Evolutionary conservation across 35 echinoderm and acorn worm species (phyloP).

Genomic region (Nesometra sesokonis): DNA sequence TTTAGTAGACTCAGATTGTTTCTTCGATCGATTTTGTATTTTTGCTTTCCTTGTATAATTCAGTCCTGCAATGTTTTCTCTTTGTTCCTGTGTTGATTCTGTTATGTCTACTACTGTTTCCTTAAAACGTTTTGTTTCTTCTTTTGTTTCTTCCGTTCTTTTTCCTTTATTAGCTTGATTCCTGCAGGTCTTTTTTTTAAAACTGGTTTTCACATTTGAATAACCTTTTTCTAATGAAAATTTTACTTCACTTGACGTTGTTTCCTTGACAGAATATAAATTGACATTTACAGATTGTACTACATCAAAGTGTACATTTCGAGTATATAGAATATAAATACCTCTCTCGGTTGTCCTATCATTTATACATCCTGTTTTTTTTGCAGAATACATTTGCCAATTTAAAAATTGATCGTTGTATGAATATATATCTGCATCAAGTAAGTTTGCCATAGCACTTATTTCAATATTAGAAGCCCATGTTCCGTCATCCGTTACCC

Average conservation of each 20-base stretch:
- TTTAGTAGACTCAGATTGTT: neutral
- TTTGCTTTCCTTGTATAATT: neutral
- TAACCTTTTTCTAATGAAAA: neutral
- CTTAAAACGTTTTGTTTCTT: neutral
- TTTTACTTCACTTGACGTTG: neutral
- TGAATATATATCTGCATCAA: conserved; percentile 21
- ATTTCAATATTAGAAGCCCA: conserved; percentile 5
- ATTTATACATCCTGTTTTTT: neutral
- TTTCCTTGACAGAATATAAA: neutral
- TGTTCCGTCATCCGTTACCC: conserved; percentile 9
- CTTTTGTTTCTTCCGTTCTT: neutral
- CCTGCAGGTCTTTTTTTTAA: neutral
- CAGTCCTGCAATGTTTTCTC: neutral
- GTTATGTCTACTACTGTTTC: neutral
- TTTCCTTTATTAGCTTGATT: neutral
- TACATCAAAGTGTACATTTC: neutral
- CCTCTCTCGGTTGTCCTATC: neutral
- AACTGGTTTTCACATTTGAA: neutral
- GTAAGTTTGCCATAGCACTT: conserved; percentile 29
- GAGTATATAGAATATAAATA: neutral
- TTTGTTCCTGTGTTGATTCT: neutral
- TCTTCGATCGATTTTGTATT: neutral
- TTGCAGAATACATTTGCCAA: neutral
- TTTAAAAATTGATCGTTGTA: neutral
- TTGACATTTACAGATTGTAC: neutral